Evolutionary conservation across 1,140 invertebrate genomes (phyloP), one percentile per base, ranked within the genome.

Genomic region (Mercenaria mercenaria): DNA sequence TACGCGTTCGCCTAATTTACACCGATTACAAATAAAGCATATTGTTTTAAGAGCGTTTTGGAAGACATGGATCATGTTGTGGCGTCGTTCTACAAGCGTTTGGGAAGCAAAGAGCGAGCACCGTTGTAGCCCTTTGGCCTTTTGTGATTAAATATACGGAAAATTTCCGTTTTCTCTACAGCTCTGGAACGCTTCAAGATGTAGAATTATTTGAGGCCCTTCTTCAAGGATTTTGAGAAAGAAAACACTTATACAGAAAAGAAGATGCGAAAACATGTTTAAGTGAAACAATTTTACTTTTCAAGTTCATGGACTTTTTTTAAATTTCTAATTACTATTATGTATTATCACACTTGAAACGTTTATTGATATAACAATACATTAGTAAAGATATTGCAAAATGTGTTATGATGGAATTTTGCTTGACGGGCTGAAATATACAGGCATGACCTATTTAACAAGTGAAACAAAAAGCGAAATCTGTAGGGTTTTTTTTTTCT

Each of bases 131-230:
- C 72, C 43, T 77, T 59, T 87, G 84, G 37, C 86, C 86, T 80
- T 80, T 37, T 64, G 32, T 61, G 88, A 89, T 89, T 82, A 89
- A 89, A 83, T 89, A 72, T 83, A 89, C 88, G 88, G 88, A 89
- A 89, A 83, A 89, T 89, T 83, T 89, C 80, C 88, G 88, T 67
- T 89, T 89, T 89, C 80, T 80, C 26, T 47, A 83, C 26, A 39
- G 20, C 29, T 23, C n/a, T 76, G 69, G 43, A 23, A 56, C 80
- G 69, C 67, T 47, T 69, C 23, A 59, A 32, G 47, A 76, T 43
- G 32, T 67, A 23, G 26, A 26, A 23, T 0, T 11, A 18, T 37
- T 47, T 32, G 76, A 81, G 64, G 74, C 77, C 76, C 76, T 10
- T 69, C 72, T 32, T 8, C 32, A 18, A 34, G 72, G 32, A 26